A percentile compares a stretch with the other conserved stretches of the same genome.
phyloP scores from a whole-genome alignment of 2,888 invertebrate genomes.

The Piscicola geometra region DNA sequence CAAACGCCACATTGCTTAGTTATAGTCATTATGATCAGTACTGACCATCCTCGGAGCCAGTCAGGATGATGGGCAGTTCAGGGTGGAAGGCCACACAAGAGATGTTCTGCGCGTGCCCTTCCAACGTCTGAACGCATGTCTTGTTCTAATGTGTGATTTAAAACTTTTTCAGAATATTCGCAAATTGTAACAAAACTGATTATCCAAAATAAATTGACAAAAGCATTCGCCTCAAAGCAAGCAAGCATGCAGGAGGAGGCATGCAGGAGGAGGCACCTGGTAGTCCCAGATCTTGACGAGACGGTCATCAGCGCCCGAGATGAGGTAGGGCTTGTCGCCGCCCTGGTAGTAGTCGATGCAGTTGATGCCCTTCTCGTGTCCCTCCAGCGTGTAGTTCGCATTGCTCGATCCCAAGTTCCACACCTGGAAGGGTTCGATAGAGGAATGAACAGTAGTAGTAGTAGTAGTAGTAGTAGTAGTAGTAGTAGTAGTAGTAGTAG shows the following conservation, averaged over 20 bases:
- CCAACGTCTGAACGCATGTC: slow-evolving; percentile 95
- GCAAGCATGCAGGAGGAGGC: background rate
- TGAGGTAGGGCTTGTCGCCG: slow-evolving; percentile 96
- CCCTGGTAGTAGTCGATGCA: slow-evolving; percentile 99
- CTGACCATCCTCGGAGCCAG: slow-evolving; percentile 84
- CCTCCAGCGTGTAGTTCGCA: slow-evolving; percentile 95
- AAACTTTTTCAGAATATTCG: too few relatives aligned
- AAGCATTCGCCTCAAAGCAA: background rate
- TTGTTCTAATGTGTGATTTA: too few relatives aligned
- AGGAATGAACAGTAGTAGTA: background rate
- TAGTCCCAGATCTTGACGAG: slow-evolving; percentile 99
- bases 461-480: background rate
- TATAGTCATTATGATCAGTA: too few relatives aligned
- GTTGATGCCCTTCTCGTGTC: slow-evolving; percentile 95
- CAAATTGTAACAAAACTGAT: too few relatives aligned
- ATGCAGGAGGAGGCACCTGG: slow-evolving; percentile 52
- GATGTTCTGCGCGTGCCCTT: slow-evolving; percentile 93
- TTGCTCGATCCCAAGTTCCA: slow-evolving; percentile 97
- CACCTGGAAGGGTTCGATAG: slow-evolving; percentile 60
- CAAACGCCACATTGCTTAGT: too few relatives aligned
- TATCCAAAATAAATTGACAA: too few relatives aligned
- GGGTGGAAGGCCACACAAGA: slow-evolving; percentile 88
- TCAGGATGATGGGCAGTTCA: slow-evolving; percentile 89
- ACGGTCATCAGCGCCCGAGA: slow-evolving; percentile 98
- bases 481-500: background rate